Base-by-base conservation (phyloP, 2,113 vertebrate genomes). In the Salvelinus fontinalis region DNA sequence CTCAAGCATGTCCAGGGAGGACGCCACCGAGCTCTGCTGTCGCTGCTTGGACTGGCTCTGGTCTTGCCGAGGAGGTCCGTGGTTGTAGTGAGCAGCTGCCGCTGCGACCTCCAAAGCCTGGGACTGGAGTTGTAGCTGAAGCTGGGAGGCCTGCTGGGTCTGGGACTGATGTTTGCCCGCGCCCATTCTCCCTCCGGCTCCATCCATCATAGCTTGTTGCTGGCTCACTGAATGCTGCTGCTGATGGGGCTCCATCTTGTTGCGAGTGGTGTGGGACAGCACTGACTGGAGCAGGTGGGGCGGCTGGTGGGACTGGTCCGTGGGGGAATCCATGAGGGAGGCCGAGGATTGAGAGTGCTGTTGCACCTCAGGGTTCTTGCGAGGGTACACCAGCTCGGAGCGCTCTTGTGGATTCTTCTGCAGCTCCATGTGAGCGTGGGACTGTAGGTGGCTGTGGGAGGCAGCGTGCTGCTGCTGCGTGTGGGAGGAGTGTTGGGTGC, bases 241-340 rank as follows among this genome's bases (percentile, higher is more conserved):
- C 71, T 85, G 87, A 29, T 68, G 67, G 13, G 27, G 76, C 20
- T 95, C 95, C 71, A 95, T 88, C 0, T 96, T 95, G 13, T 94
- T 92, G 1, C 93, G 86, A 0, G 96, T 95, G 4, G 96, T 95
- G 31, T 97, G 97, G 20, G 95, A 96, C 34, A 97, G 93, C 75
- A 97, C 97, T 0, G 97, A 97, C 73, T 96, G 97, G 3, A 98
- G 92, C 60, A 97, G 90, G 79, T 97, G 94, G 2, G 92, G 84
- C 0, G 95, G 91, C 66, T 95, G 93, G 77, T 88, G 88, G 0
- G 93, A 68, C 31, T 39, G 92, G 88, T 8, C 92, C 87, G 95
- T 90, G 24, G 95, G 92, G 0, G 94, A 94, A 0, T 97, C 93
- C 89, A 97, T 89, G 12, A 96, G 92, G 1, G 95, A 91, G 1